Evolutionary conservation across 2,113 vertebrate genomes (phyloP), one percentile per base, ranked within the genome.

Genomic region (Dasypus novemcinctus): DNA sequence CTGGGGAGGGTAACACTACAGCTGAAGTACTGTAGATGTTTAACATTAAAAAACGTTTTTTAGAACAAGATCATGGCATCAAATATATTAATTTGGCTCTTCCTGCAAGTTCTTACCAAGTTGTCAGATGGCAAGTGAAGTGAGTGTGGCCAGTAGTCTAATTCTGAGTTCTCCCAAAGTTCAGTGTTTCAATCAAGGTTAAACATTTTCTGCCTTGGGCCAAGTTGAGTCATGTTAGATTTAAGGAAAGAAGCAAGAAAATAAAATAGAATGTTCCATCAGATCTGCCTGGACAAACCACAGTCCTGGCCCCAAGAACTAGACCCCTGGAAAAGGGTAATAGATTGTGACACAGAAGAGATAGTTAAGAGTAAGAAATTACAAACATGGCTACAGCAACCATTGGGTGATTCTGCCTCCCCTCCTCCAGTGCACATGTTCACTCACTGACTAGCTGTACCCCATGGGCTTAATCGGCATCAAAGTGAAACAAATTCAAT

Each of bases 401-500:
- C 97, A 96, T 87, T 94, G 97, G 96, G 94, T 97, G 96, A 98
- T 94, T 91, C 93, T 95, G 75, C 82, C 93, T 97, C 95, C 95
- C 88, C 94, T 97, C 94, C 66, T 87, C 96, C 89, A 93, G 93
- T 36, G 82, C 90, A 94, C 87, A 92, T 88, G 84, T 94, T 95
- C 63, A 87, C 96, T 95, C 96, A 90, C 98, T 97, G 97, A 90
- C 96, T 96, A 96, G 96, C 93, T 97, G 91, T 98, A 97, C 98
- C 98, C 98, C 97, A 98, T 98, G 98, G 98, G 98, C 97, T 98
- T 98, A 98, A 98, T 98, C 87, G 97, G 97, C 98, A 98, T 98
- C 98, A 99, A 98, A 98, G 98, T 86, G 97, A 98, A 98, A 98
- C 98, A 98, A 98, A 99, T 98, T 98, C 98, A 98, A 98, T 98